These are phyloP conservation scores for Anagrus nilaparvatae DNA, from an alignment of 1,140 invertebrate species.

Conservation along the genomic window DNA sequence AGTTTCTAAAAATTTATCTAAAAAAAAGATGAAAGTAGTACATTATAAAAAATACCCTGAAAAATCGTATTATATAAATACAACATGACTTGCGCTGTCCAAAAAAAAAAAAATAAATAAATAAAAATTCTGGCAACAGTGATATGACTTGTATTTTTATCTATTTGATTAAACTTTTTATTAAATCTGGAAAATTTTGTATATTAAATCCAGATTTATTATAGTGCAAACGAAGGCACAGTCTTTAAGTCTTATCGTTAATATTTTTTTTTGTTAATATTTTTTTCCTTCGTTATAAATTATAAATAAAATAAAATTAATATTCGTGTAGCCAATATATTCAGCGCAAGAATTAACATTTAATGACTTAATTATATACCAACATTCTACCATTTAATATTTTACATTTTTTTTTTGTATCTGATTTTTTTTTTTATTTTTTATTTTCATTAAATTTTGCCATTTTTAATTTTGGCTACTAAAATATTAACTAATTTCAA, in stretches of 20 bases:
- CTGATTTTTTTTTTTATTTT: conserved; percentile 15
- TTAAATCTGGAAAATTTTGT: conserved; percentile 1
- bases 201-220: conserved; percentile 13
- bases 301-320: conserved; percentile 12
- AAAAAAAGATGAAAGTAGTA: no score
- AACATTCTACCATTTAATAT: conserved; percentile 4
- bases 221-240: conserved; percentile 39
- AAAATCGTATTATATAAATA: conserved; percentile 20
- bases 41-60: no score
- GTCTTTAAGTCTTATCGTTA: conserved; percentile 35
- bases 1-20: not conserved
- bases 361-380: no score
- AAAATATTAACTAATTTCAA: conserved; percentile 20
- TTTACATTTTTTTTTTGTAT: conserved; percentile 14
- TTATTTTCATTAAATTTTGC: conserved; percentile 31
- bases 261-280: conserved; percentile 20
- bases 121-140: conserved; percentile 24
- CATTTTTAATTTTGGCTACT: conserved; percentile 33
- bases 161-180: conserved; percentile 8
- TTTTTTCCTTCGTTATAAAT: conserved; percentile 17
- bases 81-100: conserved; percentile 15
- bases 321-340: not conserved
- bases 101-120: no score
- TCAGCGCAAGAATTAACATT: conserved; percentile 13
- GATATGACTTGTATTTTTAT: conserved; percentile 24